Percentiles rank a stretch among this genome's conserved stretches.
Evolutionary conservation across 2,113 vertebrate species (phyloP).

Genomic region (Lophura nycthemera): DNA sequence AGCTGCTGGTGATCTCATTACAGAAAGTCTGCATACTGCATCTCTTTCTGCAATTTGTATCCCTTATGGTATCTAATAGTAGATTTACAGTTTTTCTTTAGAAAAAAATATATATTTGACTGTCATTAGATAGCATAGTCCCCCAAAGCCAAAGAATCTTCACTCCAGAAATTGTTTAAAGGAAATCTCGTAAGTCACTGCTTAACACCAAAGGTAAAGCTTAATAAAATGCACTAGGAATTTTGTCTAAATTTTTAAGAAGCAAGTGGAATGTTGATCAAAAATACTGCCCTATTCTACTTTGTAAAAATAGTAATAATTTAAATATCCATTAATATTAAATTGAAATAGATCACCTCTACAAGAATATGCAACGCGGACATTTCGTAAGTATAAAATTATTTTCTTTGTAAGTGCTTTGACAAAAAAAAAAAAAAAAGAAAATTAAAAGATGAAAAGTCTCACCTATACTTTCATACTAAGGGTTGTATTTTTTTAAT

Average conservation of each 20-base stretch:
- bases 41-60: constrained; percentile 67
- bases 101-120: constrained; percentile 6
- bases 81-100: constrained; percentile 41
- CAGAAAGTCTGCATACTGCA: constrained; percentile 45
- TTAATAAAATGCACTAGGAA: constrained; percentile 79
- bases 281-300: constrained; percentile 67
- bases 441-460: constrained; percentile 60
- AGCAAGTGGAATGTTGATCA: constrained; percentile 62
- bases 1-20: constrained; percentile 22
- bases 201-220: constrained; percentile 85
- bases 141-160: constrained; percentile 81
- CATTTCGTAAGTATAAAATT: constrained; percentile 69
- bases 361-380: constrained; percentile 68
- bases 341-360: constrained; percentile 71
- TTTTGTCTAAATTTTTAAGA: constrained; percentile 72
- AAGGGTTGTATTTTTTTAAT: constrained; percentile 72
- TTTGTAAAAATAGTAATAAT: constrained; percentile 59
- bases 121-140: constrained; percentile 67
- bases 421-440: constrained; percentile 9
- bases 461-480: constrained; percentile 66
- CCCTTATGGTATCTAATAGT: constrained; percentile 23
- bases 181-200: constrained; percentile 66
- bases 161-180: constrained; percentile 74
- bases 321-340: constrained; percentile 65
- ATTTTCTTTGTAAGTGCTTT: constrained; percentile 74